Evolutionary conservation across 2,888 invertebrate genomes (phyloP).

Genomic region (Phoronis australis): DNA sequence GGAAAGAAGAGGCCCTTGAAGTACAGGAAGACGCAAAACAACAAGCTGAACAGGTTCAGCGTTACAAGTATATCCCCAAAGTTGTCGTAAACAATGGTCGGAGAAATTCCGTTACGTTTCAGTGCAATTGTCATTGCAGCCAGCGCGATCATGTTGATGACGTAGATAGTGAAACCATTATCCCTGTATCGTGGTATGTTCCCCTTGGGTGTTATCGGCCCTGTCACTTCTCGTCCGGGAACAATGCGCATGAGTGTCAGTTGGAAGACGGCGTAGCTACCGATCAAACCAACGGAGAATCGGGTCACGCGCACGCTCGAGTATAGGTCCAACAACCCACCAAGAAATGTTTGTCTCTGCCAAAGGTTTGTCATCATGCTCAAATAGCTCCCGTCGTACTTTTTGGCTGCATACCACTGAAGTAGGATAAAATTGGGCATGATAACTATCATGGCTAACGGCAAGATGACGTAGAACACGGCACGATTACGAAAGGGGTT

Average conservation of each 20-base stretch:
- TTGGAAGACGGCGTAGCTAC: conserved; percentile 50
- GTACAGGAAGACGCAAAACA: conserved; percentile 52
- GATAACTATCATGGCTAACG: too few species aligned
- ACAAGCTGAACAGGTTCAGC: conserved; percentile 53
- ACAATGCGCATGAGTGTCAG: conserved; percentile 52
- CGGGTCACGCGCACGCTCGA: conserved; percentile 25
- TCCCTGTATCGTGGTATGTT: conserved; percentile 54
- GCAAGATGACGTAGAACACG: too few species aligned
- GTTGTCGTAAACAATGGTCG: conserved; percentile 52
- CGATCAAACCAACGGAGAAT: conserved; percentile 28
- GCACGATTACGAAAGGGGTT: too few species aligned
- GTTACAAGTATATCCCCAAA: conserved; percentile 55
- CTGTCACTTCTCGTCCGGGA: conserved; percentile 51
- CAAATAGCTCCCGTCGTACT: conserved; percentile 37
- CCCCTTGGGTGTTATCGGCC: conserved; percentile 56
- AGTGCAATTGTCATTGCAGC: conserved; percentile 34
- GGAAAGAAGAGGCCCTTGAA: conserved; percentile 49
- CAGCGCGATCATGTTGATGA: conserved; percentile 51
- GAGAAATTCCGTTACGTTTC: conserved; percentile 43
- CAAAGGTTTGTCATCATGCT: conserved; percentile 17
- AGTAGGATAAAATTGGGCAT: too few species aligned
- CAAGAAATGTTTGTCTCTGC: conserved; percentile 16
- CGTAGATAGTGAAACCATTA: conserved; percentile 57
- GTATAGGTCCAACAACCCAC: conserved; percentile 35
- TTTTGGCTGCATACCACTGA: conserved; percentile 32